These are phyloP conservation scores for Podarcis lilfordi DNA, from an alignment of 2,797 vertebrate genomes.

Conservation along the genomic window DNA sequence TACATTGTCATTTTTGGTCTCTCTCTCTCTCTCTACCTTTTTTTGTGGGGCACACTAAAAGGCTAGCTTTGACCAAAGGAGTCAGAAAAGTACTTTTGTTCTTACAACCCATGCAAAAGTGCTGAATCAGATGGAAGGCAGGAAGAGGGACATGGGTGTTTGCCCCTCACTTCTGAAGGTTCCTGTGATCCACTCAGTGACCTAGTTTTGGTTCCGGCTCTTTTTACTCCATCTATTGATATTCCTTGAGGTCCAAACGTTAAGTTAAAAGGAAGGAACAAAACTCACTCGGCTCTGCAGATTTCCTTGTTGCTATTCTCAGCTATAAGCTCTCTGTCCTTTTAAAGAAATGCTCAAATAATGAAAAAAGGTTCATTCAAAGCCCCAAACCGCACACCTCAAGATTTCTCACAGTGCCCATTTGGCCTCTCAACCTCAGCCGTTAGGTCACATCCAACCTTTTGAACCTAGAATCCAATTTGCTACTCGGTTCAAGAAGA, in stretches of 20 bases:
- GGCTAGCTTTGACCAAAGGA: background rate
- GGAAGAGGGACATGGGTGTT: background rate
- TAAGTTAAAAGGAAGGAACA: conserved; percentile 33
- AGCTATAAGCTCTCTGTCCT: background rate
- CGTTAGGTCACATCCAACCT: background rate
- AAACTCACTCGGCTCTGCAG: conserved; percentile 24
- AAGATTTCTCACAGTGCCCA: conserved; percentile 7
- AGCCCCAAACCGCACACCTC: background rate
- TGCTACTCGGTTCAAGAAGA: background rate
- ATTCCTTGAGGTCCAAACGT: conserved; percentile 14
- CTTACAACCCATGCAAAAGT: conserved; percentile 23
- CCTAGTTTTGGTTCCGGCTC: conserved; percentile 25
- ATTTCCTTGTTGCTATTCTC: conserved; percentile 21
- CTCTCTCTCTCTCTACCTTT: background rate
- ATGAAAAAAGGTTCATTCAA: background rate
- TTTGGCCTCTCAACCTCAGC: background rate
- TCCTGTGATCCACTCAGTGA: conserved; percentile 1
- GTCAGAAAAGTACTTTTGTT: conserved; percentile 20
- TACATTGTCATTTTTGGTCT: background rate
- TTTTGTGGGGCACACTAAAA: background rate
- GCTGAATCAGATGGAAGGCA: conserved; percentile 36
- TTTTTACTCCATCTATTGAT: conserved; percentile 4
- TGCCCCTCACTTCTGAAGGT: conserved; percentile 24
- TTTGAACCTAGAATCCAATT: background rate
- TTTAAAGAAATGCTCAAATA: conserved; percentile 21